Base-by-base conservation (phyloP, 2,888 invertebrate species). In the Trilocha varians region DNA sequence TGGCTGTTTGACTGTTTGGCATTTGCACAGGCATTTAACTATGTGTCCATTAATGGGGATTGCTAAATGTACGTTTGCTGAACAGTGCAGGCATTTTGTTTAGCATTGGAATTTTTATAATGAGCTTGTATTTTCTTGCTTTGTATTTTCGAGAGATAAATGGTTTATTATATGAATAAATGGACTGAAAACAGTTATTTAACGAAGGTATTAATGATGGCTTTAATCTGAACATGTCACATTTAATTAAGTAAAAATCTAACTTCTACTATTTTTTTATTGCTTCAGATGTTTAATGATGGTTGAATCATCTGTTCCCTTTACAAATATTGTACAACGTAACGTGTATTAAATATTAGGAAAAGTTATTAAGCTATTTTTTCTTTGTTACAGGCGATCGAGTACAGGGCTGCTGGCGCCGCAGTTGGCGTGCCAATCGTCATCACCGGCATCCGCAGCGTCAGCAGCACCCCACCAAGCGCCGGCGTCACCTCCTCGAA, bases 351-450 rank as follows among this genome's bases (percentile, higher is more conserved):
- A 9, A 25, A 9, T 25, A 1, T 25, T 2, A 11, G 11, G 25
- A 5, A 8, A 13, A 33, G 16, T 33, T 14, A 15, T 41, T 38
- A 38, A 16, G 15, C 2, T 34, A 11, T 13, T 14, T 43, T 53
- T 45, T 34, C 16, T 3, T 80, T 77, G 71, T 80, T 79, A 4
- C 73, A 84, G 83, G 86, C 76, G 79, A 46, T 77, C 84, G 49
- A 83, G 83, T 49, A 80, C 83, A 55, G 78, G 84, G 40, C 63
- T 82, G 41, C 67, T 83, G 65, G 82, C 82, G 38, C 79, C 79
- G 49, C 79, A 80, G 62, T 61, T 84, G 59, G 65, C 80, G 42
- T 83, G 83, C 62, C 79, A 77, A 56, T 64, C 68, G 47, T 66
- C 83, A 39, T 71, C 82, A 36, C 66, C 77, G 14, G 70, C 72